Evolutionary conservation across 2,797 vertebrate genomes (phyloP), one percentile per base, ranked within the genome.

Genomic region (Acropternis orthonyx): DNA sequence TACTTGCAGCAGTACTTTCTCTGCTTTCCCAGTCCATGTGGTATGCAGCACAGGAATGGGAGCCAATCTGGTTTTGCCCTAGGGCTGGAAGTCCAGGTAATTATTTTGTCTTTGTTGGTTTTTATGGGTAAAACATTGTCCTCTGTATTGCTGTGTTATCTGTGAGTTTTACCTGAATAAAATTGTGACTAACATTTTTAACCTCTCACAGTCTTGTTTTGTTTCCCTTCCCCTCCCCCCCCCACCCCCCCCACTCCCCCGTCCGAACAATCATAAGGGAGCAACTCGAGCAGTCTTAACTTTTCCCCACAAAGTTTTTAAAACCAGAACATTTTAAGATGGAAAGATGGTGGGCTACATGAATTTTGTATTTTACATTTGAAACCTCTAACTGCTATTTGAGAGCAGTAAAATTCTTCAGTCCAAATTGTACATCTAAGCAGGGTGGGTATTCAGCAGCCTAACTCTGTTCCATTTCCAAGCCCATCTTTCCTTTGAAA

Each of bases 41-140:
- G 32, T 10, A 26, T 32, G 30, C 39, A 43, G 39, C 20, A 44
- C 15, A 21, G 15, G 32, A 65, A n/a, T 17, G 22, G 30, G 62
- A 65, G 41, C 23, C 22, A 36, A 28, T 41, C 27, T 12, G 13
- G 9, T 49, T 82, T 55, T 43, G 8, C 5, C 32, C 41, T 43
- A 55, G 41, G 34, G 8, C 8, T 23, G 7, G 10, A 20, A 16
- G 7, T 22, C 8, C 34, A 36, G 10, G 34, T 28, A 14, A 12
- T 0, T 0, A 0, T 49, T 75, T 62, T 62, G 15, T 5, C 55
- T 68, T 41, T 37, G 41, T 20, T 75, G 23, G 3, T 28, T 69
- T 63, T 55, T 62, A 28, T 21, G 28, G 16, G 20, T n/a, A 62
- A 76, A 63, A 6, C 0, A 2, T 43, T 55, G 68, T 55, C 39